These are phyloP conservation scores for Phrixothrix hirtus DNA, from an alignment of 2,888 invertebrate genomes.

Conservation along the genomic window DNA sequence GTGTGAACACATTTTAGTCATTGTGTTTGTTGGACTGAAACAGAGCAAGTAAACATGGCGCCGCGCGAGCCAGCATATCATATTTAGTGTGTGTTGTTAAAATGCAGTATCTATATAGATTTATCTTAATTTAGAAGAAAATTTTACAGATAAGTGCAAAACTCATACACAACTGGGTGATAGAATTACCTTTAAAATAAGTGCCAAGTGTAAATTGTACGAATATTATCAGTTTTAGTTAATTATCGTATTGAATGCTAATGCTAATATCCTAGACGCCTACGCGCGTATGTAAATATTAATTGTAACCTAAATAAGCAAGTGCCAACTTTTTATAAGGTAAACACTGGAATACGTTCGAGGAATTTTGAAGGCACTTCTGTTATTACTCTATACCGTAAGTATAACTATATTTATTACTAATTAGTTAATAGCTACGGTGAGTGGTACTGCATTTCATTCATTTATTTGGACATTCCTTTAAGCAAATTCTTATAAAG, in stretches of 20 bases:
- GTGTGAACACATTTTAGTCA: constrained; percentile 41
- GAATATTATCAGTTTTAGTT: constrained; percentile 18
- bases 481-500: constrained; percentile 27
- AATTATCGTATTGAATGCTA: constrained; percentile 21
- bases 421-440: constrained; percentile 2
- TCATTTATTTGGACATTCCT: constrained; percentile 13
- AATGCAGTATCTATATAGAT: constrained; percentile 48
- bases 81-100: constrained; percentile 52
- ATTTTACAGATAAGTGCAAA: constrained; percentile 45
- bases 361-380: constrained; percentile 14
- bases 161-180: constrained; percentile 40
- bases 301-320: constrained; percentile 28
- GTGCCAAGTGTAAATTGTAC: constrained; percentile 39
- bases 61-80: constrained; percentile 57
- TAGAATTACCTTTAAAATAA: constrained; percentile 38
- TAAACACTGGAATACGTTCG: constrained; percentile 33
- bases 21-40: constrained; percentile 47
- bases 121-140: constrained; percentile 40
- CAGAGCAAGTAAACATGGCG: constrained; percentile 56
- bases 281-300: constrained; percentile 24
- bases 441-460: too few species aligned
- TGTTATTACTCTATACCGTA: constrained; percentile 12
- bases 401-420: constrained; percentile 7
- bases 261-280: constrained; percentile 21
- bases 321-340: constrained; percentile 34